Evolutionary conservation across 2,888 invertebrate genomes (phyloP).

Genomic region (Drosophila bunnanda): DNA sequence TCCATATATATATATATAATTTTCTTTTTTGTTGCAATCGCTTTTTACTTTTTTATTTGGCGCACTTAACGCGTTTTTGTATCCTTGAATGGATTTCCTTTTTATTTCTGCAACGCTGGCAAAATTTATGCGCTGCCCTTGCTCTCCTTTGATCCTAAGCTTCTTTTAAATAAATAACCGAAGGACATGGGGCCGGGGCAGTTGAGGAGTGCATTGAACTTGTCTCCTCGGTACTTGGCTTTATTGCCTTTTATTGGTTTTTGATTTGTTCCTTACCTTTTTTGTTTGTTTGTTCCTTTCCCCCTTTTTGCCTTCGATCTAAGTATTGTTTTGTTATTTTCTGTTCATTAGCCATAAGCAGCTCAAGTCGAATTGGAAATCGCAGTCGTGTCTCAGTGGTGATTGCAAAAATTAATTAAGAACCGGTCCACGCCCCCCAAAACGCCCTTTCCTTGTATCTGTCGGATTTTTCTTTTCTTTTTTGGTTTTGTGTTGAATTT

Average conservation of each 20-base stretch:
- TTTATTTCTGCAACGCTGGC: constrained; percentile 67
- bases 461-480: background rate
- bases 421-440: constrained; percentile 27
- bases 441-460: constrained; percentile 74
- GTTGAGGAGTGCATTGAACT: constrained; percentile 63
- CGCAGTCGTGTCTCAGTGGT: constrained; percentile 50
- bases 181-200: constrained; percentile 31
- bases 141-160: constrained; percentile 68
- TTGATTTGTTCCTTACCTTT: constrained; percentile 62
- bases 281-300: background rate
- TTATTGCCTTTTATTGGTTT: constrained; percentile 78
- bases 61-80: constrained; percentile 64
- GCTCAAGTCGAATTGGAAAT: constrained; percentile 70
- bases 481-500: constrained; percentile 44
- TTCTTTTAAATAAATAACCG: constrained; percentile 76
- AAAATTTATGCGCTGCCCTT: constrained; percentile 78
- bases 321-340: constrained; percentile 38
- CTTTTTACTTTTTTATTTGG: constrained; percentile 50
- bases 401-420: constrained; percentile 76
- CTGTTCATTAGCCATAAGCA: constrained; percentile 65
- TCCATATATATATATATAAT: background rate
- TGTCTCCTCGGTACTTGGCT: constrained; percentile 36
- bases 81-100: constrained; percentile 60
- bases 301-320: background rate
- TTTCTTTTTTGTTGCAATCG: constrained; percentile 1